Evolutionary conservation across 2,113 vertebrate genomes (phyloP), one percentile per base, ranked within the genome.

Genomic region (Mastomys coucha): DNA sequence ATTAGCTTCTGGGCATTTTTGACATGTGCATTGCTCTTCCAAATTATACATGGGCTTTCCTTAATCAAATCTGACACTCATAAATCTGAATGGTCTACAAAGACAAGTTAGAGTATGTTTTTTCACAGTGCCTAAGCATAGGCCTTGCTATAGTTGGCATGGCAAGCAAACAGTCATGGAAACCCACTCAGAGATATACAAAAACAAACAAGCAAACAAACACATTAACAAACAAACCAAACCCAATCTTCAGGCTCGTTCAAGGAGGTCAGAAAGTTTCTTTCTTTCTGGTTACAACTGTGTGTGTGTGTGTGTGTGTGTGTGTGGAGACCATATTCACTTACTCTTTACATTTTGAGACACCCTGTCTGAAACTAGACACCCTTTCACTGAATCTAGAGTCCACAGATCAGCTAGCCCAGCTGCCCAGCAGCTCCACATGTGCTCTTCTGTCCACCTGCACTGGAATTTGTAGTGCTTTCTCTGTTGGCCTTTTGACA

Each of bases 131-230:
- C 14, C 36, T 49, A 96, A 95, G 36, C 10, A 6, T 93, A n/a
- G n/a, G n/a, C n/a, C n/a, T 91, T 93, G 42, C 67, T 85, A 45
- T 95, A 88, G 39, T 53, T 63, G 56, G 45, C 90, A 97, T 39
- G 51, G 22, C 19, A 93, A 75, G 63, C 33, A 81, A 94, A 72
- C 2, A 67, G 85, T 95, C 58, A 45, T 56, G 60, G 77, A 82
- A 95, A 93, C 31, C 39, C 14, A 56, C 75, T 72, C n/a, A 22
- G 67, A 92, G 81, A 92, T 45, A 80, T 24, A 16, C 65, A 85
- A 94, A 85, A 77, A 4, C 65, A 67, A 67, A 12, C 26, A 65
- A 65, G 26, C 11, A 67, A 67, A 67, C 22, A 24, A 63, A 60
- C 63, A 65, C 28, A 65, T 65, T 65, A 65, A 70, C 16, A n/a